Evolutionary conservation across 2,113 vertebrate species (phyloP).

Genomic region (Perognathus longimembris): DNA sequence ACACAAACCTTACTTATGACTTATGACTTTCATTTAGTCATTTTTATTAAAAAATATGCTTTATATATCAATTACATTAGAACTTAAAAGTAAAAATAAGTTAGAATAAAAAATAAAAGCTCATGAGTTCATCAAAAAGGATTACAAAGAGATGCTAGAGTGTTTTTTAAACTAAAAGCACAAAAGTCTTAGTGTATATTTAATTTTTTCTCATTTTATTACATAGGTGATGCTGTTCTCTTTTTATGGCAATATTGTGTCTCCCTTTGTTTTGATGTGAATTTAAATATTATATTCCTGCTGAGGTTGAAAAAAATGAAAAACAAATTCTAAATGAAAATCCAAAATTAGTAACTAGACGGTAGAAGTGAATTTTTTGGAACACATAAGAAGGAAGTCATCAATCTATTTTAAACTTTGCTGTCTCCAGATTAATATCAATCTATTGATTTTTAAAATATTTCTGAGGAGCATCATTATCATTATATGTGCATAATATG

Average conservation of each 20-base stretch:
- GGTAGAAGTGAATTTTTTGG: constrained; percentile 47
- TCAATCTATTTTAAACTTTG: constrained; percentile 38
- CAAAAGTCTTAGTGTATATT: neutral
- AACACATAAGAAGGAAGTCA: constrained; percentile 36
- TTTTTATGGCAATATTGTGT: neutral
- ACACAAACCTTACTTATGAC: neutral
- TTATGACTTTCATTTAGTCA: neutral
- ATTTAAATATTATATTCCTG: too few species aligned
- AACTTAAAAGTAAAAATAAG: neutral
- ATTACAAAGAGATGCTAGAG: neutral
- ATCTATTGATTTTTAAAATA: constrained; percentile 66
- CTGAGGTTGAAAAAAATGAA: neutral
- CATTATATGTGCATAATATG: constrained; percentile 36
- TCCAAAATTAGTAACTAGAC: constrained; percentile 32
- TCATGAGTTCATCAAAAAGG: neutral
- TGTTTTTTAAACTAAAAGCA: neutral
- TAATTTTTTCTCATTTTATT: neutral
- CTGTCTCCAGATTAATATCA: constrained; percentile 18
- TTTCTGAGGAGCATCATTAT: constrained; percentile 33
- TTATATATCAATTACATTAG: neutral
- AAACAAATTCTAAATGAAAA: constrained; percentile 21
- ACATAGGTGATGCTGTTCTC: neutral
- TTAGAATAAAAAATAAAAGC: neutral
- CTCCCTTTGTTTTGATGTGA: neutral
- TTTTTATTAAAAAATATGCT: neutral